These are phyloP conservation scores for Eriosoma lanigerum DNA, from an alignment of 1,140 invertebrate genomes.

Conservation along the genomic window DNA sequence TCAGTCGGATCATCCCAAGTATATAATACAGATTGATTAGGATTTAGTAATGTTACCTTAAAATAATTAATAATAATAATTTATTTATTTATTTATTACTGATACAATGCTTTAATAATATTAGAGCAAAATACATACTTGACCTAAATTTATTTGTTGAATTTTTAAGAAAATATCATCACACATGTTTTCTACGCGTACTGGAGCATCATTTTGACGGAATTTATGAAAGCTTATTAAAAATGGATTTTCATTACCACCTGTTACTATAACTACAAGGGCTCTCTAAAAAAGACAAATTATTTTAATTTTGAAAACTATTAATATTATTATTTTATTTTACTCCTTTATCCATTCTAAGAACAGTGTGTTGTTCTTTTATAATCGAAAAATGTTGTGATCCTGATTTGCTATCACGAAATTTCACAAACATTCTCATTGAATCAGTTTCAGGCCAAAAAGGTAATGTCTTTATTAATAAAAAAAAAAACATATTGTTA, in stretches of 20 bases:
- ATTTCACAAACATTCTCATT: slow-evolving; percentile 79
- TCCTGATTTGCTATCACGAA: slow-evolving; percentile 72
- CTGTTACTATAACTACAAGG: slow-evolving; percentile 71
- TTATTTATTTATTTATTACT: too few species aligned
- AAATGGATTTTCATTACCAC: slow-evolving; percentile 72
- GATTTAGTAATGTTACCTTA: slow-evolving; percentile 72
- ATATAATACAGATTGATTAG: slow-evolving; percentile 76
- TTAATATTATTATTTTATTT: slow-evolving; percentile 56
- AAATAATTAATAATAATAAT: not conserved
- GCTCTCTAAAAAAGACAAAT: slow-evolving; percentile 63
- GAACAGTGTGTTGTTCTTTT: slow-evolving; percentile 69
- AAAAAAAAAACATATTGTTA: not conserved
- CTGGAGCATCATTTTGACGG: slow-evolving; percentile 71
- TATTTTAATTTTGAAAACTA: not conserved
- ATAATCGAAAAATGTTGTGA: slow-evolving; percentile 78
- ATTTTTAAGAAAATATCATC: slow-evolving; percentile 80
- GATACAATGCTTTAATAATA: too few species aligned
- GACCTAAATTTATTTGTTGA: slow-evolving; percentile 71
- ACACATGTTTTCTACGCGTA: slow-evolving; percentile 78
- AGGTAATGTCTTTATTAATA: slow-evolving; percentile 63
- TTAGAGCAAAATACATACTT: slow-evolving; percentile 57
- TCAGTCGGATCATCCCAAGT: slow-evolving; percentile 84
- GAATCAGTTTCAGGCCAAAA: slow-evolving; percentile 82
- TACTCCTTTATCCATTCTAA: slow-evolving; percentile 82
- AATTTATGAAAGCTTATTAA: slow-evolving; percentile 73